phyloP scores from a whole-genome alignment of 2,797 vertebrate genomes.

The Chelidonichthys spinosus region DNA sequence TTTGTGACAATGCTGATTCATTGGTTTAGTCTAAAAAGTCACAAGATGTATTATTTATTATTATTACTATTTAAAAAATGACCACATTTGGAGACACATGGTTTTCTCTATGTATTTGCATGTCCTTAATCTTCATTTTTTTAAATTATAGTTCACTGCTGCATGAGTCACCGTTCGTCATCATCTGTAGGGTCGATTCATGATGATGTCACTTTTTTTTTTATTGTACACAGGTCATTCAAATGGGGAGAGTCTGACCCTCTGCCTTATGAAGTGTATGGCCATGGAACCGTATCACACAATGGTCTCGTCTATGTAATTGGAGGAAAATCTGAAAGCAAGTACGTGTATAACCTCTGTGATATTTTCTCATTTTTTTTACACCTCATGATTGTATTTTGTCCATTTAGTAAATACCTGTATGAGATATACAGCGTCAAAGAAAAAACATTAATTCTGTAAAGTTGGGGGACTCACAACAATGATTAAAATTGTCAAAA shows the following conservation, averaged over 20 bases:
- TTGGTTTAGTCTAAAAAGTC: too few relatives aligned
- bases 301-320: conserved; percentile 91
- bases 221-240: conserved; percentile 88
- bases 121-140: too few relatives aligned
- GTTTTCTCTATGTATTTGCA: not conserved
- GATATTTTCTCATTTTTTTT: not conserved
- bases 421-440: not conserved
- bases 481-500: not conserved
- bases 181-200: not conserved
- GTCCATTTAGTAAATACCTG: not conserved
- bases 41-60: too few relatives aligned
- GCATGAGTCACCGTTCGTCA: not conserved
- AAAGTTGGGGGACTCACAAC: not conserved
- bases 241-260: conserved; percentile 98
- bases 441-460: not conserved
- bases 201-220: not conserved
- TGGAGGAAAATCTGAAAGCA: conserved; percentile 93
- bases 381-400: not conserved
- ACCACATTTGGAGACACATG: not conserved
- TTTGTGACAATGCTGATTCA: too few relatives aligned
- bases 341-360: conserved; percentile 79
- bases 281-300: conserved; percentile 90
- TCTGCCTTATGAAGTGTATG: conserved; percentile 91
- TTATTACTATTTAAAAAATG: not conserved
- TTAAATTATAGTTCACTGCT: not conserved